phyloP scores from a whole-genome alignment of 23 tunicate species.

The Corella eumyota region DNA sequence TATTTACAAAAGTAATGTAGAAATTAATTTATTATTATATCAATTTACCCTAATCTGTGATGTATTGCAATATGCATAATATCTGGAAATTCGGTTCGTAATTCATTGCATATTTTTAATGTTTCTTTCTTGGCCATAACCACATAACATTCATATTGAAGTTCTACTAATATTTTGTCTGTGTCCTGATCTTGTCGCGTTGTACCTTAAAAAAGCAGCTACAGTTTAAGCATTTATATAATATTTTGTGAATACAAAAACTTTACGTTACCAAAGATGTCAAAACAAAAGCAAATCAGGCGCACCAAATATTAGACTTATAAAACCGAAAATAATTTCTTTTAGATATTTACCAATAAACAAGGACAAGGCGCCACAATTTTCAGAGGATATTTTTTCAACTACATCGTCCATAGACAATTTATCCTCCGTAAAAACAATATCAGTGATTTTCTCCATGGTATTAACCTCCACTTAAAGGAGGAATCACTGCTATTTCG shows the following conservation, averaged over 20 bases:
- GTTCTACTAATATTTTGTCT: conserved; percentile 35
- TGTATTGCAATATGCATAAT: conserved; percentile 46
- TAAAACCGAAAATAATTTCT: too few relatives aligned
- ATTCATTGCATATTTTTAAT: conserved; percentile 36
- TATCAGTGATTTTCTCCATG: conserved; percentile 7
- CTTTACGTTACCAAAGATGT: too few relatives aligned
- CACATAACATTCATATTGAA: conserved; percentile 76
- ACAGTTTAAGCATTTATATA: too few relatives aligned
- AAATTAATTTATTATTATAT: too few relatives aligned
- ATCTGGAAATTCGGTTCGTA: conserved; percentile 32
- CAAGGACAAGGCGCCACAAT: conserved; percentile 47
- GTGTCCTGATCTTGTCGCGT: conserved; percentile 52
- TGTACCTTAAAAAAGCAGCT: conserved; percentile 53
- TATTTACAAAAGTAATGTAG: too few relatives aligned
- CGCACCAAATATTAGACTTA: too few relatives aligned
- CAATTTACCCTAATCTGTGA: conserved; percentile 66
- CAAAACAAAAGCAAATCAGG: too few relatives aligned
- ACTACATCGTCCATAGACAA: conserved; percentile 19
- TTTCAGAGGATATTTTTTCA: conserved; percentile 20
- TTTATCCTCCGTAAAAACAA: conserved; percentile 21
- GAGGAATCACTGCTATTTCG: conserved; percentile 64
- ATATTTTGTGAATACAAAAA: too few relatives aligned
- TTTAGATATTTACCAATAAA: conserved; percentile 29
- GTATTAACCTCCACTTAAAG: conserved; percentile 59
- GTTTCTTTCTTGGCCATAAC: conserved; percentile 68